Base-by-base conservation (phyloP, 2,113 vertebrate species). In the Gymnocephalus cernua region DNA sequence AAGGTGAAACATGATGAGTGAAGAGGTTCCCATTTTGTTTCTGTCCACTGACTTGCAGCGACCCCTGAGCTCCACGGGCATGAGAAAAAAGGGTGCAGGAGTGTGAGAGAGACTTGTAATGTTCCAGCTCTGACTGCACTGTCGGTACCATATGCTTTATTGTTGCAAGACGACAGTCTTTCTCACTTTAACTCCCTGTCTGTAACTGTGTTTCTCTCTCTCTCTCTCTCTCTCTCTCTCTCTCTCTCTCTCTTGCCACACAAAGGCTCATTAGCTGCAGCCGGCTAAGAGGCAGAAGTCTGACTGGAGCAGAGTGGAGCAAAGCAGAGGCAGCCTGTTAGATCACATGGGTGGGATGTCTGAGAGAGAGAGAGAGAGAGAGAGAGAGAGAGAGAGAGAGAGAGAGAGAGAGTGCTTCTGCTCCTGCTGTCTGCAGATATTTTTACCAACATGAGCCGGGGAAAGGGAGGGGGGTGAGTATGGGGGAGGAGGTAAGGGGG, bases 241-340 rank as follows among this genome's bases (percentile, higher is more conserved):
- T 73, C 59, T 82, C 70, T 79, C 69, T 89, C 75, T 79, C 82
- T 86, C 44, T 86, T 92, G 77, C 86, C 93, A 96, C 97, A 99
- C 98, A 99, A 99, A 99, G 97, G 95, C 97, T 98, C 97, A 97
- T 98, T 98, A 98, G 97, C 96, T 96, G 96, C 95, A 96, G 97
- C 96, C 95, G 93, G 95, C 95, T 93, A 96, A 96, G 95, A 95
- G 93, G 96, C 96, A 95, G 94, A 93, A 91, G 96, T 91, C 96
- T 96, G 95, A 95, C 95, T 96, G 96, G 91, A 92, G 91, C 84
- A 77, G 75, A 97, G 95, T 77, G 77, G 84, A 91, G 87, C 88
- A 74, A 89, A 96, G 95, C 89, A 88, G 85, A 97, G 95, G 91
- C 96, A 96, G 96, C 95, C 96, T 96, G 93, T 75, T 91, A 95